These are phyloP conservation scores for Leptinotarsa tumamoca DNA, from an alignment of 2,888 invertebrate species.

Conservation along the genomic window DNA sequence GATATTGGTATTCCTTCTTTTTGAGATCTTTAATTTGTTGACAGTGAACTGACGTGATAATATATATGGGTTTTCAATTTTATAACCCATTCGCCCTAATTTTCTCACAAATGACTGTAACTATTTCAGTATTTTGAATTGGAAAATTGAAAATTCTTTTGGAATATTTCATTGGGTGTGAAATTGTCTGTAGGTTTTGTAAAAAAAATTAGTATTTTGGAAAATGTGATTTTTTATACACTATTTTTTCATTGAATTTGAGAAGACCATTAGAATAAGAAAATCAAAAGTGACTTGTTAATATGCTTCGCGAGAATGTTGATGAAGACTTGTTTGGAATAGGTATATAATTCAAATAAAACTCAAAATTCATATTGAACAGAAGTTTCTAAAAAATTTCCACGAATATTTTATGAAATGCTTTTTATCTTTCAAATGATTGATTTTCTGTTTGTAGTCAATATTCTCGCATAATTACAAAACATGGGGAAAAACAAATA, in stretches of 20 bases:
- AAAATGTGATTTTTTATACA: constrained; percentile 45
- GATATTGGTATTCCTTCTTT: background rate
- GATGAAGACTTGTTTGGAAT: background rate
- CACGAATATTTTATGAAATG: no score
- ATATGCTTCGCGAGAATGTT: background rate
- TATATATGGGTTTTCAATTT: background rate
- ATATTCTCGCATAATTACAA: background rate
- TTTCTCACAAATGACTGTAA: background rate
- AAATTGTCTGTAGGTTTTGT: constrained; percentile 12
- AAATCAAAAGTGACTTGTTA: background rate
- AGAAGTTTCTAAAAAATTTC: no score
- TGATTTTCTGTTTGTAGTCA: no score
- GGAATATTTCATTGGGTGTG: background rate
- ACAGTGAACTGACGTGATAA: background rate
- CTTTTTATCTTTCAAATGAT: no score
- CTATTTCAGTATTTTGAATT: constrained; percentile 15
- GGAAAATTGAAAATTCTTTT: background rate
- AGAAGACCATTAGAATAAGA: constrained; percentile 43
- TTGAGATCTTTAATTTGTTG: background rate
- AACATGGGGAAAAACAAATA: background rate
- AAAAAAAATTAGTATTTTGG: constrained; percentile 39
- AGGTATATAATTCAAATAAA: no score
- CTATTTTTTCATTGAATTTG: constrained; percentile 42
- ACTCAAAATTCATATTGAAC: no score
- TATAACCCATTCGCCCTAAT: no score